Evolutionary conservation across 2,113 vertebrate genomes (phyloP).

Genomic region (Aspidoscelis tigris): DNA sequence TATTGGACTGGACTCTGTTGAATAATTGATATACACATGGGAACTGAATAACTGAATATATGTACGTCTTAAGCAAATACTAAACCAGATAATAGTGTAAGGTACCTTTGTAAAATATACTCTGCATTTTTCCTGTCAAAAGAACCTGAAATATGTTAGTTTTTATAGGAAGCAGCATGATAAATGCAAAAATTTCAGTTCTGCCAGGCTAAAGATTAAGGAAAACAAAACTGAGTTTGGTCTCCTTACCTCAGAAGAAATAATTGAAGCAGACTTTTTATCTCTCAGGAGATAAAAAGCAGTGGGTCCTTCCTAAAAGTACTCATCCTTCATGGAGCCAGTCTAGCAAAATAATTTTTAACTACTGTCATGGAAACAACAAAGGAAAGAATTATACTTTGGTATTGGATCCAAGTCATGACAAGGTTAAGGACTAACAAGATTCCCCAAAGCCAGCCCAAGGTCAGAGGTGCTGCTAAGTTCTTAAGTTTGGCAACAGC

Average conservation of each 20-base stretch:
- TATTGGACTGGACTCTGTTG: background rate
- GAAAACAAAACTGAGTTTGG: background rate
- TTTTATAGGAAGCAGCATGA: background rate
- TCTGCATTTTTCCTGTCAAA: constrained; percentile 44
- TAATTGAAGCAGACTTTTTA: background rate
- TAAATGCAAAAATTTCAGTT: background rate
- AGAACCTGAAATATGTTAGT: background rate
- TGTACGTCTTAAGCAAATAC: background rate
- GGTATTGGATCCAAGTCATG: background rate
- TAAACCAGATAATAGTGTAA: constrained; percentile 21
- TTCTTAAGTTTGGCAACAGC: background rate
- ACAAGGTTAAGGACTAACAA: background rate
- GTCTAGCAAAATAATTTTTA: background rate
- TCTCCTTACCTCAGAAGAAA: background rate
- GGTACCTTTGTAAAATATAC: constrained; percentile 40
- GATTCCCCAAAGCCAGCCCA: background rate
- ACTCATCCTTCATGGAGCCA: background rate
- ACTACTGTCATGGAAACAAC: background rate
- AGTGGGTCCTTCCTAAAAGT: background rate
- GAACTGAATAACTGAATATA: constrained; percentile 53
- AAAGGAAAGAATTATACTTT: background rate
- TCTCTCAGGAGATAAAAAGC: background rate
- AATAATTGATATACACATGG: constrained; percentile 56
- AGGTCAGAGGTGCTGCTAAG: background rate
- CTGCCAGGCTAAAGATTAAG: background rate